Base-by-base conservation (phyloP, 1,140 invertebrate genomes). In the Piezodorus guildinii region DNA sequence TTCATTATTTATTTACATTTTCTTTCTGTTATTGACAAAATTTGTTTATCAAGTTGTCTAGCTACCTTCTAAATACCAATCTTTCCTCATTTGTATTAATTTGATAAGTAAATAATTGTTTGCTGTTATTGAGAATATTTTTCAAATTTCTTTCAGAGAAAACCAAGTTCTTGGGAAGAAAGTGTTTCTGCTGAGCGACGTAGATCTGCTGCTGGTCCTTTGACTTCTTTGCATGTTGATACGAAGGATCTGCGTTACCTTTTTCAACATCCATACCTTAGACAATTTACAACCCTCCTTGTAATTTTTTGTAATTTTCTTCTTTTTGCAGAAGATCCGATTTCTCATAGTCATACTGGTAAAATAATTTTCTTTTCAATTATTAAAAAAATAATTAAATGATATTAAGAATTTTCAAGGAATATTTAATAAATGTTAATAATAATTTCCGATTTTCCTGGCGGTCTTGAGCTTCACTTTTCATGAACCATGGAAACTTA, bases 291-390 rank as follows among this genome's bases (percentile, higher is more conserved):
- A 44, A 77, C 77, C 2, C 80, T 80, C 67, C 74, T 80, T 67
- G 78, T 80, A 15, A 79, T 78, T 21, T 77, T 81, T 68, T 81
- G 78, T 68, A 81, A 81, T 70, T 81, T 81, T 68, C 71, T 81
- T 23, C 76, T 81, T 14, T 81, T 81, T 71, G 79, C 79, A 19
- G 79, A 81, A 67, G 80, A 81, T 70, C 80, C 80, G n/a, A 75
- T 81, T 15, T 79, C 79, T 0, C 79, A 81, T 70, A 80, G 78
- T 66, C 71, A 75, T 51, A 58, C 65, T 39, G 68, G 68, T 69
- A 52, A 54, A 43, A 39, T 34, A 14, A 60, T 39, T 5, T 17
- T 8, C n/a, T 25, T 58, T 23, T 30, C 17, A 51, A 23, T 16
- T 34, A 15, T 27, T 54, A n/a, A 9, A n/a, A 9, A 61, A 61